Evolutionary conservation across 1,140 invertebrate species (phyloP), one percentile per base, ranked within the genome.

Genomic region (Diachasma alloeum): DNA sequence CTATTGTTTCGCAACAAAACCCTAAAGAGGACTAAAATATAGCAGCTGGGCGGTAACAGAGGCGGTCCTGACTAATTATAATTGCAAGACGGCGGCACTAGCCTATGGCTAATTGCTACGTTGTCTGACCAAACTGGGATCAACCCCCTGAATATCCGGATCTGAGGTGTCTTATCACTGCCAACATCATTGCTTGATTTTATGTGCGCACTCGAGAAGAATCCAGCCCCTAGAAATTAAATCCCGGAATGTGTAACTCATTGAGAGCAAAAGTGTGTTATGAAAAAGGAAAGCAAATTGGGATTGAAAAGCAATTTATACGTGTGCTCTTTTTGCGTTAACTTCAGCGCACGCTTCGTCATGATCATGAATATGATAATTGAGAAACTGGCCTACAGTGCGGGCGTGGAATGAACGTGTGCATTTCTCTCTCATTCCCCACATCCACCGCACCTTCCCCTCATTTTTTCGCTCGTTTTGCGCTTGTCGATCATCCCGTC

Each of bases 21-120:
- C 24, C 24, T 63, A 26, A 37, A 17, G 26, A 68, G 36, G 6
- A 5, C 26, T 36, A 19, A 37, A 39, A 9, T 17, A 37, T 37
- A 39, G 42, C 31, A 36, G 70, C 26, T 75, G 53, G 69, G 78
- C 71, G 72, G 74, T 56, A 75, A 75, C 53, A 74, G 72, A 75
- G 87, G 88, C 87, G 87, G 88, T 86, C 79, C 86, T 83, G 82
- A 83, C 86, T 89, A 89, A 89, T 89, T 89, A 88, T 89, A 89
- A 89, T 89, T 89, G 88, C 87, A 89, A 83, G 81, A 86, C 82
- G 80, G 82, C 81, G 82, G 84, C 86, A 88, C 89, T 89, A 89
- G 84, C 17, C 59, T 83, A 88, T 87, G 83, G 86, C 85, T 88
- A 89, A 89, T 88, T 86, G 84, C 83, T 80, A 85, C 85, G 86